Base-by-base conservation (phyloP, 2,888 invertebrate species). In the Uropetala carovei region DNA sequence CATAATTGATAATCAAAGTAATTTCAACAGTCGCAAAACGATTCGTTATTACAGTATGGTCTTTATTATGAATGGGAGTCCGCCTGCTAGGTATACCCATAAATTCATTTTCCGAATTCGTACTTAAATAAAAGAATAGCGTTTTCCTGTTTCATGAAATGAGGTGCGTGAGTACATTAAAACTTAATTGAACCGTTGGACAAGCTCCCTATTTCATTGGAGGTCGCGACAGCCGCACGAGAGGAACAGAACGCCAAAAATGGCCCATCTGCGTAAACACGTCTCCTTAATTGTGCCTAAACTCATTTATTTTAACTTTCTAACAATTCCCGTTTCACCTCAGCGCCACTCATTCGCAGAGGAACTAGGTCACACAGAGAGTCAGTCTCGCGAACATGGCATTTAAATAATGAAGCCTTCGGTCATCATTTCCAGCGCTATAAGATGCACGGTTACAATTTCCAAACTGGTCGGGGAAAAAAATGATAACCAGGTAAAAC, bases 241-340 rank as follows among this genome's bases (percentile, higher is more conserved):
- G 27, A 27, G 75, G 13, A 75, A 75, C 75, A 75, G 75, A 18
- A 14, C 75, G 75, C 27, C 43, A 75, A 27, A 75, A 75, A n/a
- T 75, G 27, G 27, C 75, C 75, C 75, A 75, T 75, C 75, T 75
- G 75, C 75, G 75, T 75, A 75, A 75, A 75, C 75, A 75, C 75
- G 27, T 22, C 75, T 75, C 75, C 75, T 75, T 75, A 75, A 75
- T 75, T 75, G 22, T 22, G 27, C 27, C 75, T 27, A 75, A 75
- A 75, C 75, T 75, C 75, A 75, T 75, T 75, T 75, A 22, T 43
- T 43, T 43, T 5, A 43, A 43, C 75, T 75, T 27, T 27, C 22
- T 27, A 22, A 27, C 75, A 27, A 22, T 27, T 75, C 43, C 75
- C 75, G 27, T 27, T 13, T 22, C 7, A n/a, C 64, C 16, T 10